A percentile compares a stretch with the other conserved stretches of the same genome.
phyloP scores from a whole-genome alignment of 2,113 vertebrate genomes.

The Thermophis baileyi region DNA sequence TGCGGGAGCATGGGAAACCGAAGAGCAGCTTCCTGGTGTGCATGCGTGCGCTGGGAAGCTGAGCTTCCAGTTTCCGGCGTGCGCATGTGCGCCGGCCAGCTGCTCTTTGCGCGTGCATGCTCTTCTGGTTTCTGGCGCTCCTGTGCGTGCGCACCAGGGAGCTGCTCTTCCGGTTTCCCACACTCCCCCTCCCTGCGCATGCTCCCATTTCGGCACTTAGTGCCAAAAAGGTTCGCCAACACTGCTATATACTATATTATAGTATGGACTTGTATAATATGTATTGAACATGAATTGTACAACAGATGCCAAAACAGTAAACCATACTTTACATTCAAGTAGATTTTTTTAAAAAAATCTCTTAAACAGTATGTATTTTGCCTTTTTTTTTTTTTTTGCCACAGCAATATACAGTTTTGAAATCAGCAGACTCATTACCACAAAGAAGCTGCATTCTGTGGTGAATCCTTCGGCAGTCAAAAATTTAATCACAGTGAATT shows the following conservation, averaged over 20 bases:
- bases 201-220: no score
- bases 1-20: no score
- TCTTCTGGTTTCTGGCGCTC: no score
- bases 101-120: no score
- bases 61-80: no score
- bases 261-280: neutral
- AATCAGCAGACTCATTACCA: neutral
- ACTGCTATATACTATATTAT: neutral
- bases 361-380: neutral
- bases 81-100: no score
- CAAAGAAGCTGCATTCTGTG: neutral
- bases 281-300: neutral
- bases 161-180: no score
- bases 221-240: no score
- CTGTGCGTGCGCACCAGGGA: no score
- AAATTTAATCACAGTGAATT: neutral
- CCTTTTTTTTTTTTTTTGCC: neutral
- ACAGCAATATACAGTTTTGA: neutral
- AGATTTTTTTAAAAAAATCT: neutral
- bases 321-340: neutral
- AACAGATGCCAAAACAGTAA: neutral
- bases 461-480: neutral
- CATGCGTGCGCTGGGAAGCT: no score
- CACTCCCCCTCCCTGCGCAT: no score
- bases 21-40: no score